Base-by-base conservation (phyloP, 2,113 vertebrate genomes). In the Saccopteryx bilineata region DNA sequence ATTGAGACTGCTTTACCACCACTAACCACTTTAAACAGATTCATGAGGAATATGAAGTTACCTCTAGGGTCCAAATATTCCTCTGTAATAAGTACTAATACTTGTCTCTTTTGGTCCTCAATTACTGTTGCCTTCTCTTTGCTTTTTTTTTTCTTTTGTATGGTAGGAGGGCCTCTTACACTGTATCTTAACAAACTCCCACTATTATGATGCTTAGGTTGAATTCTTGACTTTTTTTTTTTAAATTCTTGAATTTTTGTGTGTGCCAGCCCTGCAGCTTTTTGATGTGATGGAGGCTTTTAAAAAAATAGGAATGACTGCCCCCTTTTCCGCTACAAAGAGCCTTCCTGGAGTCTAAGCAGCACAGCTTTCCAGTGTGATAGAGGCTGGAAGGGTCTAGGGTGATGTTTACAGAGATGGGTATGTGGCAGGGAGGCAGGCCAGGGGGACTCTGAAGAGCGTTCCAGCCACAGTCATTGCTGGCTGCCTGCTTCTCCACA, bases 401-500 rank as follows among this genome's bases (percentile, higher is more conserved):
- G 39, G 28, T 31, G n/a, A 24, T 48, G 52, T 60, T 66, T 31
- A 28, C 11, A 21, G 54, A 87, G 46, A 7, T 18, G 48, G 72
- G 33, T 21, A 91, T 7, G 2, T 46, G 33, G 18, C 21, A 58
- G 39, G 1, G 18, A 90, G 72, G 72, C 65, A 68, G 72, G 71
- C 50, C 52, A 18, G 4, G 10, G 26, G 13, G 23, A 66, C 63
- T 66, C 68, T 81, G 71, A 54, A 0, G 0, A 89, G 2, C 7
- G 2, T 60, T 2, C 0, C n/a, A 0, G 13, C 87, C 81, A 74
- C 94, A 91, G 82, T 58, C 63, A 17, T 1, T 0, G 88, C 95
- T 91, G 91, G 65, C 94, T 96, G 87, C 94, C 94, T 97, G 66
- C 97, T 98, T 98, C 96, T 98, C 87, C 8, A 1, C 71, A 94